Evolutionary conservation across 1,140 invertebrate genomes (phyloP).

Genomic region (Drosophila erecta): DNA sequence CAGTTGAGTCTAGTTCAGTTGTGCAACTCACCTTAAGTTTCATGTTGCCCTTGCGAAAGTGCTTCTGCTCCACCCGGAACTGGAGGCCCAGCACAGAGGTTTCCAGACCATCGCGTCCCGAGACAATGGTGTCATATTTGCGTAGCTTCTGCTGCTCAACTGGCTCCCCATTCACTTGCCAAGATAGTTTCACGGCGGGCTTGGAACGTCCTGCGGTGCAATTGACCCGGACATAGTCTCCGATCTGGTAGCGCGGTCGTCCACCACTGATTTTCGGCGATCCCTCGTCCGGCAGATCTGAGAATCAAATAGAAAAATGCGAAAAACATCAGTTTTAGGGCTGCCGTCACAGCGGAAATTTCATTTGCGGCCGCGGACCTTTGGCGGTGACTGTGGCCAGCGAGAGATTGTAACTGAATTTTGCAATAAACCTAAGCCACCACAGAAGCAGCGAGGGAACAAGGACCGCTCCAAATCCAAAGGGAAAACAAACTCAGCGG

Average conservation of each 20-base stretch:
- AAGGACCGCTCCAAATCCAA: constrained; percentile 4
- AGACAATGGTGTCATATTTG: constrained; percentile 85
- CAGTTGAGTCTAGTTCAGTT: not conserved
- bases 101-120: constrained; percentile 87
- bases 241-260: constrained; percentile 88
- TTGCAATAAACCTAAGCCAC: constrained; percentile 64
- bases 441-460: constrained; percentile 25
- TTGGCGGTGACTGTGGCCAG: constrained; percentile 7
- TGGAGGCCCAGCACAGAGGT: constrained; percentile 88
- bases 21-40: constrained; percentile 87
- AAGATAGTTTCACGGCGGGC: constrained; percentile 89
- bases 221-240: constrained; percentile 88
- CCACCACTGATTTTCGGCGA: constrained; percentile 88
- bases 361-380: constrained; percentile 68
- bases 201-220: constrained; percentile 89
- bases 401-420: constrained; percentile 38
- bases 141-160: constrained; percentile 86
- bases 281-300: constrained; percentile 89
- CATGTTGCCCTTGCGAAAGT: constrained; percentile 89
- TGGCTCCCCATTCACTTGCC: constrained; percentile 90
- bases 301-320: constrained; percentile 23
- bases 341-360: constrained; percentile 50
- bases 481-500: constrained; percentile 48
- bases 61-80: constrained; percentile 87
- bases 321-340: constrained; percentile 22